A percentile compares a stretch with the other conserved stretches of the same genome.
These are phyloP conservation scores for Pentalonia nigronervosa DNA, from an alignment of 1,140 invertebrate genomes.

Conservation along the genomic window DNA sequence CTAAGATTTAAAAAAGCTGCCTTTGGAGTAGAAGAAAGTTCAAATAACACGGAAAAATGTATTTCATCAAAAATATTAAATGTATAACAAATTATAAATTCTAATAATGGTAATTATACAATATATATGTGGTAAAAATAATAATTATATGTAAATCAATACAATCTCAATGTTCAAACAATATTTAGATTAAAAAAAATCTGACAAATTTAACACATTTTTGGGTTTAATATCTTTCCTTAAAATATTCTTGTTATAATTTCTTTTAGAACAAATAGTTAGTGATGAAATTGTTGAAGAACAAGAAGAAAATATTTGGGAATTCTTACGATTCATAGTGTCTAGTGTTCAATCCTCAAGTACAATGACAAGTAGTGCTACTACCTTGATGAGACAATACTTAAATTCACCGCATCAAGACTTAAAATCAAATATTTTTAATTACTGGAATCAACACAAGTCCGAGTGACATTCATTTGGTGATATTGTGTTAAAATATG, in stretches of 20 bases:
- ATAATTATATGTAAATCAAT: no score
- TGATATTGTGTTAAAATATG: slow-evolving; percentile 60
- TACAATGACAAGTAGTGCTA: not conserved
- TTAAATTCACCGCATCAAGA: not conserved
- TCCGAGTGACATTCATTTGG: not conserved
- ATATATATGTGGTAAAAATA: no score
- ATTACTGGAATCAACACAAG: not conserved
- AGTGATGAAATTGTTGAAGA: not conserved
- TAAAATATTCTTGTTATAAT: not conserved
- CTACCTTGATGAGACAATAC: not conserved
- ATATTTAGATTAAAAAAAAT: no score
- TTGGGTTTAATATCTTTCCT: not conserved
- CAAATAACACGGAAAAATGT: no score
- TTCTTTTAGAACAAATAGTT: not conserved
- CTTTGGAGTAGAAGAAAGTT: not conserved
- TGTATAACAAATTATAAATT: no score
- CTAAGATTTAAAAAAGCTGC: not conserved
- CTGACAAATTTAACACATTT: not conserved
- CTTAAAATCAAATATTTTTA: not conserved
- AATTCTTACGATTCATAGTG: not conserved
- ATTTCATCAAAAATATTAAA: no score
- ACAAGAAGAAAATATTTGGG: not conserved
- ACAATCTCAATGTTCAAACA: no score
- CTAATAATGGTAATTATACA: not conserved
- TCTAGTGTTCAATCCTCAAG: not conserved